phyloP scores from a whole-genome alignment of 1,140 invertebrate species.

The Sitophilus oryzae region DNA sequence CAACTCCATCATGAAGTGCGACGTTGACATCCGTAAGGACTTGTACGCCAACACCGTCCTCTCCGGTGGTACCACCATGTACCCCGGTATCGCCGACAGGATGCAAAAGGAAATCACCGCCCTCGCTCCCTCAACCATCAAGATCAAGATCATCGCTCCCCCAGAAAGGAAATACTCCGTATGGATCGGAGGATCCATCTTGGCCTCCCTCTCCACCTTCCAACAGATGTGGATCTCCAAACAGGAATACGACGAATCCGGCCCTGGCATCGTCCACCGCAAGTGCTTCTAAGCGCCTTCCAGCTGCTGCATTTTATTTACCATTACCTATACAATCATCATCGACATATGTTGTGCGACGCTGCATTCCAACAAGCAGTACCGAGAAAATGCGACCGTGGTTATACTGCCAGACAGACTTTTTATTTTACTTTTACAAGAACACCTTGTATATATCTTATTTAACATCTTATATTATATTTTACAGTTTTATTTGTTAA shows the following conservation, averaged over 20 bases:
- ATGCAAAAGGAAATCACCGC: conserved; percentile 87
- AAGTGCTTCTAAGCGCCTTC: conserved; percentile 83
- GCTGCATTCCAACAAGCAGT: conserved; percentile 24
- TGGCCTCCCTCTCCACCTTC: conserved; percentile 82
- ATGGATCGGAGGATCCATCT: conserved; percentile 82
- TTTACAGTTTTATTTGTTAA: conserved; percentile 16
- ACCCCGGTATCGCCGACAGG: conserved; percentile 69
- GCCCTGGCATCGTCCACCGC: conserved; percentile 88
- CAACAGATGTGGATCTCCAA: conserved; percentile 95
- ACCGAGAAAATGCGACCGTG: conserved; percentile 28
- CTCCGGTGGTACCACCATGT: conserved; percentile 95
- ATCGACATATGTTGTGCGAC: conserved; percentile 24
- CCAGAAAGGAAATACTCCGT: conserved; percentile 89
- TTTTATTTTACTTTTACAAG: conserved; percentile 26
- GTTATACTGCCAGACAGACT: conserved; percentile 38
- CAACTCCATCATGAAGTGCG: conserved; percentile 97
- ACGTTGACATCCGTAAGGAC: conserved; percentile 90
- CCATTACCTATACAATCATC: conserved; percentile 22
- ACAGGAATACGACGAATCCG: conserved; percentile 91
- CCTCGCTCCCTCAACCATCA: conserved; percentile 81
- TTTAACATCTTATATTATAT: conserved; percentile 32
- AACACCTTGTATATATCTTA: conserved; percentile 29
- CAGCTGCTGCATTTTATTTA: not conserved
- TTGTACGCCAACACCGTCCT: conserved; percentile 93
- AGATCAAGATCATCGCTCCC: conserved; percentile 90